Percentiles rank a stretch among this genome's conserved stretches.
These are phyloP conservation scores for Zaprionus camerounensis DNA, from an alignment of 1,140 invertebrate genomes.

Conservation along the genomic window DNA sequence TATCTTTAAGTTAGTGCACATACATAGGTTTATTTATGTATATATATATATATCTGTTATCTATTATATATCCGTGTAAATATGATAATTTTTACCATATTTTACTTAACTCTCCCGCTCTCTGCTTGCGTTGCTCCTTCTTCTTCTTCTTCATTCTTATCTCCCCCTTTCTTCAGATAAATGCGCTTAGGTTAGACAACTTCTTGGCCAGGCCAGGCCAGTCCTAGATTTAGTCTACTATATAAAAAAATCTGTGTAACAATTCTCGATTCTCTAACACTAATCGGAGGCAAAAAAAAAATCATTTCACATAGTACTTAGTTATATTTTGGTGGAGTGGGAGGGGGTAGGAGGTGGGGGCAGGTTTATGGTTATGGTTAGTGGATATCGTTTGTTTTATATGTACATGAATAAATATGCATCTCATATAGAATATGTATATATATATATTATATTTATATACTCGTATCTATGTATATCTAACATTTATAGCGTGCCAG, in stretches of 20 bases:
- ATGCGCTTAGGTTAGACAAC: constrained; percentile 28
- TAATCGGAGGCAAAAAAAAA: constrained; percentile 62
- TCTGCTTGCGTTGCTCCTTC: constrained; percentile 17
- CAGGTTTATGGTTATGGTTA: neutral
- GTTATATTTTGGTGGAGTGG: neutral
- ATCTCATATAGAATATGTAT: constrained; percentile 26
- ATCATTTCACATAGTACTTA: constrained; percentile 52
- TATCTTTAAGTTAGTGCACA: constrained; percentile 1
- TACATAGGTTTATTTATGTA: constrained; percentile 10
- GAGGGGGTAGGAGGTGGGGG: neutral
- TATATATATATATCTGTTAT: constrained; percentile 12
- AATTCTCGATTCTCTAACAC: constrained; percentile 37
- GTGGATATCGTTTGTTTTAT: constrained; percentile 28
- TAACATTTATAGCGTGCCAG: constrained; percentile 56
- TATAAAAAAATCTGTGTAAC: constrained; percentile 21
- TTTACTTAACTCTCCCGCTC: neutral
- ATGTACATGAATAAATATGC: constrained; percentile 70
- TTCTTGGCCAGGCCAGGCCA: constrained; percentile 32
- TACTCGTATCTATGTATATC: constrained; percentile 16
- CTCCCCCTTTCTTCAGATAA: constrained; percentile 26
- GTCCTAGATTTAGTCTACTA: constrained; percentile 26
- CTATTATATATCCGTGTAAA: constrained; percentile 12
- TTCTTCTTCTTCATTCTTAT: constrained; percentile 21
- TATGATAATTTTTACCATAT: constrained; percentile 45
- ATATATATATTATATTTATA: constrained; percentile 45